Percentiles rank a stretch among this genome's conserved stretches.
phyloP scores from a whole-genome alignment of 1,140 invertebrate species.

The Ceratina japonica region DNA sequence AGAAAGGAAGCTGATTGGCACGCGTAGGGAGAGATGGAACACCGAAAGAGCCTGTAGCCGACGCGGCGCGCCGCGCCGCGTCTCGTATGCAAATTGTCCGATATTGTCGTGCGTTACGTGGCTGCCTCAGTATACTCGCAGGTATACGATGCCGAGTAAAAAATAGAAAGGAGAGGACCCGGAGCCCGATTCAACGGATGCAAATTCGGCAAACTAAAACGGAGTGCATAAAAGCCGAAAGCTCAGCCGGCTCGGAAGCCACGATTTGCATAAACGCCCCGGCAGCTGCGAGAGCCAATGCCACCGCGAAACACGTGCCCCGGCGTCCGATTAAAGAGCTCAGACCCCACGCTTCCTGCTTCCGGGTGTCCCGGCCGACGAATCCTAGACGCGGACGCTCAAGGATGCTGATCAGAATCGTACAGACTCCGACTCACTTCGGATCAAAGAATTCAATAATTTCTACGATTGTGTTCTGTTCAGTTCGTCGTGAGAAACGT shows the following conservation, averaged over 20 bases:
- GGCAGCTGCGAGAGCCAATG: slow-evolving; percentile 71
- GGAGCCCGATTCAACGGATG: slow-evolving; percentile 70
- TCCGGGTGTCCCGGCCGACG: slow-evolving; percentile 57
- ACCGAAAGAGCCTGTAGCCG: slow-evolving; percentile 62
- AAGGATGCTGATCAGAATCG: neutral
- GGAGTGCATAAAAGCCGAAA: slow-evolving; percentile 73
- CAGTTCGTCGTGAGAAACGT: too few species aligned
- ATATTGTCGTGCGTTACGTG: slow-evolving; percentile 72
- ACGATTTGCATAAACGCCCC: slow-evolving; percentile 77
- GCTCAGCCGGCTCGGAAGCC: slow-evolving; percentile 70
- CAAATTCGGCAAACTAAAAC: slow-evolving; percentile 72
- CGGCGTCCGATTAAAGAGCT: slow-evolving; percentile 72
- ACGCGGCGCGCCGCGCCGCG: slow-evolving; percentile 1
- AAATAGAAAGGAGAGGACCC: slow-evolving; percentile 63
- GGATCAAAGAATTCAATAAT: too few species aligned
- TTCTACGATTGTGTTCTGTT: too few species aligned
- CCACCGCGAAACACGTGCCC: slow-evolving; percentile 73
- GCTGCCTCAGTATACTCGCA: slow-evolving; percentile 57
- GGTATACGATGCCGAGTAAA: slow-evolving; percentile 60
- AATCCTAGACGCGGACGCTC: neutral
- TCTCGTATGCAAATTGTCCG: slow-evolving; percentile 74
- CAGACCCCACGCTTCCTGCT: slow-evolving; percentile 62
- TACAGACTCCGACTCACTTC: neutral
- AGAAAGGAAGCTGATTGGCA: slow-evolving; percentile 20
- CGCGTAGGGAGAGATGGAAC: neutral